Evolutionary conservation across 2,888 invertebrate genomes (phyloP).

Genomic region (Ectemnius lituratus): DNA sequence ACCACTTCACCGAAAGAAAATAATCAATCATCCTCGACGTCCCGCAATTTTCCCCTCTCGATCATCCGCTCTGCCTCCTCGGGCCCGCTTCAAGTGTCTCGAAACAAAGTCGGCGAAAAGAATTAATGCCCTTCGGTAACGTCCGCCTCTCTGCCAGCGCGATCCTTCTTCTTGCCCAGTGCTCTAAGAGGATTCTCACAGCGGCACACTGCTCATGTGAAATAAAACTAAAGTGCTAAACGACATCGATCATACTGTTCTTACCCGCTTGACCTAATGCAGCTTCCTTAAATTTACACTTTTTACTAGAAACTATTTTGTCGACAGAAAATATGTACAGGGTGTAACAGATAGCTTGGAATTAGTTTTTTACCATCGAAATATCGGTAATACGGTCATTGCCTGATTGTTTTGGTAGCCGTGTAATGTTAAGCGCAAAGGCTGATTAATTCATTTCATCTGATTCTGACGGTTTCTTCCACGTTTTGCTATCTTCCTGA

Average conservation of each 20-base stretch:
- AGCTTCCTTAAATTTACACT: too few relatives aligned
- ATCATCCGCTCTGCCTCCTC: conserved; percentile 29
- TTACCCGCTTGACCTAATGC: background rate
- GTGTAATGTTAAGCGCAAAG: too few relatives aligned
- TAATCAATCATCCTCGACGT: conserved; percentile 60
- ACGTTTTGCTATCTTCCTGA: too few relatives aligned
- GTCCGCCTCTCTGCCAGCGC: conserved; percentile 10
- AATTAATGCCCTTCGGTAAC: conserved; percentile 30
- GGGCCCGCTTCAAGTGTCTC: conserved; percentile 23
- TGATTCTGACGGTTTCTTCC: too few relatives aligned
- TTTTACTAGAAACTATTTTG: too few relatives aligned
- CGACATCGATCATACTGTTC: conserved; percentile 1
- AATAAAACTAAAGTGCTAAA: conserved; percentile 4
- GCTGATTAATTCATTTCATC: too few relatives aligned
- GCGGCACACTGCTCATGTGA: background rate
- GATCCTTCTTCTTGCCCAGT: background rate
- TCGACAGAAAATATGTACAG: too few relatives aligned
- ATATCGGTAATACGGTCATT: too few relatives aligned
- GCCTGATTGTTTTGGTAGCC: too few relatives aligned
- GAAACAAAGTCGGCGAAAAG: conserved; percentile 36
- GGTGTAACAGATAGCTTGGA: too few relatives aligned
- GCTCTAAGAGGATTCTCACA: background rate
- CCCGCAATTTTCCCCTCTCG: conserved; percentile 53
- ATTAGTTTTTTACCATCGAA: too few relatives aligned
- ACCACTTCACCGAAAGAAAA: conserved; percentile 44